Evolutionary conservation across 1,140 invertebrate species (phyloP).

Genomic region (Odontomachus brunneus): DNA sequence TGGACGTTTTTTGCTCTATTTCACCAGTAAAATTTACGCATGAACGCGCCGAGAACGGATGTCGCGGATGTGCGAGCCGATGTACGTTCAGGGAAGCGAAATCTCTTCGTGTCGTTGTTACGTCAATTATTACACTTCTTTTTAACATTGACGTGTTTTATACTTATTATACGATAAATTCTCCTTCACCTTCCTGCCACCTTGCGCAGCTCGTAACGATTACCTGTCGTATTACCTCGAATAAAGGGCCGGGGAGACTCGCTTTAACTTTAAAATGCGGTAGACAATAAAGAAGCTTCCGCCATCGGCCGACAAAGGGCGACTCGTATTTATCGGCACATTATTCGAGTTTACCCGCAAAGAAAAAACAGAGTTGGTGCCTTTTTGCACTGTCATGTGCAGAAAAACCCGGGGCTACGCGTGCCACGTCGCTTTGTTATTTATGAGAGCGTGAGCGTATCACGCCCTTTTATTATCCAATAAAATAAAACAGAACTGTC

Average conservation of each 20-base stretch:
- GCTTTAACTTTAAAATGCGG: constrained; percentile 24
- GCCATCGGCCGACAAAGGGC: constrained; percentile 29
- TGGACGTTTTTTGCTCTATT: too few species aligned
- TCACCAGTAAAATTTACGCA: too few species aligned
- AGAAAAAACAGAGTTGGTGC: not conserved
- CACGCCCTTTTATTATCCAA: constrained; percentile 1
- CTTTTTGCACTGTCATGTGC: constrained; percentile 21
- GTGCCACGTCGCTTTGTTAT: constrained; percentile 27
- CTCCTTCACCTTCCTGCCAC: not conserved
- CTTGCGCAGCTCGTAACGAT: constrained; percentile 6
- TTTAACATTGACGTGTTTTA: not conserved
- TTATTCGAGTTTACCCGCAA: constrained; percentile 46
- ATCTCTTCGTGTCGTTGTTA: not conserved
- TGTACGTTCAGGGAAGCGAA: too few species aligned
- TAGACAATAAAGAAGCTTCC: constrained; percentile 21
- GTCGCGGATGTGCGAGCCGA: too few species aligned
- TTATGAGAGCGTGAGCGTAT: constrained; percentile 6
- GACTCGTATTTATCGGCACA: constrained; percentile 36
- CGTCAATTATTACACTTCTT: not conserved
- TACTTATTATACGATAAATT: not conserved
- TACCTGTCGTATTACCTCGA: not conserved
- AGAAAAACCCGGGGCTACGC: constrained; percentile 22
- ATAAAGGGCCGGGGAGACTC: not conserved
- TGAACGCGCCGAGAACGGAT: too few species aligned
- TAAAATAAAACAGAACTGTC: constrained; percentile 29